These are phyloP conservation scores for Oreochromis aureus DNA, from an alignment of 2,113 vertebrate genomes.

Conservation along the genomic window DNA sequence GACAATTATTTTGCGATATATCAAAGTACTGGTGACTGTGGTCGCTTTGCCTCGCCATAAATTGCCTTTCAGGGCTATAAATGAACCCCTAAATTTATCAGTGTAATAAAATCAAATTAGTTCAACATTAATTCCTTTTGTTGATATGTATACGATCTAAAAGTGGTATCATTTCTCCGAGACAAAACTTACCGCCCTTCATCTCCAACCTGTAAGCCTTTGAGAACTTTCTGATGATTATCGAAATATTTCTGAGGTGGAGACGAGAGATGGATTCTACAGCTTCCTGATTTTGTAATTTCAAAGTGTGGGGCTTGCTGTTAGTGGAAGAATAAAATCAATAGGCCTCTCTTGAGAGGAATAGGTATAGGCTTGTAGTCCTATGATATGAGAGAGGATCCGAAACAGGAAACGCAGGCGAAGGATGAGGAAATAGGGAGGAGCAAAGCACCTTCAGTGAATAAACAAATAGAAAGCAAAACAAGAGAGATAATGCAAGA, in stretches of 20 bases:
- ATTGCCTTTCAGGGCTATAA: neutral
- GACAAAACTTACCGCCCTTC: slow-evolving; percentile 23
- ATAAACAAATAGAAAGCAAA: slow-evolving; percentile 74
- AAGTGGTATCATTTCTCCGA: slow-evolving; percentile 3
- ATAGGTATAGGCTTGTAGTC: slow-evolving; percentile 52
- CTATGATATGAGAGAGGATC: slow-evolving; percentile 55
- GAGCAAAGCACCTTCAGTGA: slow-evolving; percentile 54
- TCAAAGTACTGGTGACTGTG: neutral
- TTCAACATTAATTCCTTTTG: slow-evolving; percentile 8
- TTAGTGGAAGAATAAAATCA: slow-evolving; percentile 65
- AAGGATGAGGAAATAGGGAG: slow-evolving; percentile 51
- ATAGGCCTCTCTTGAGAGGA: slow-evolving; percentile 60
- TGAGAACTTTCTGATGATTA: slow-evolving; percentile 45
- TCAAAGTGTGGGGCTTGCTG: slow-evolving; percentile 55
- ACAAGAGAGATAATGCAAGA: slow-evolving; percentile 67
- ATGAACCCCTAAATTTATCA: neutral
- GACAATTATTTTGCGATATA: neutral
- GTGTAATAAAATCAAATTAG: slow-evolving; percentile 1
- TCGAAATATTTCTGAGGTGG: slow-evolving; percentile 50
- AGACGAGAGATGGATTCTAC: slow-evolving; percentile 59
- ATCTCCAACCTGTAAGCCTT: slow-evolving; percentile 30
- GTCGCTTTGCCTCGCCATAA: neutral
- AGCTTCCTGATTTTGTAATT: slow-evolving; percentile 72
- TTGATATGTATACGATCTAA: slow-evolving; percentile 5
- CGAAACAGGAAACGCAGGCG: slow-evolving; percentile 51